phyloP scores from a whole-genome alignment of 2,113 vertebrate genomes.

The Macquaria australasica region DNA sequence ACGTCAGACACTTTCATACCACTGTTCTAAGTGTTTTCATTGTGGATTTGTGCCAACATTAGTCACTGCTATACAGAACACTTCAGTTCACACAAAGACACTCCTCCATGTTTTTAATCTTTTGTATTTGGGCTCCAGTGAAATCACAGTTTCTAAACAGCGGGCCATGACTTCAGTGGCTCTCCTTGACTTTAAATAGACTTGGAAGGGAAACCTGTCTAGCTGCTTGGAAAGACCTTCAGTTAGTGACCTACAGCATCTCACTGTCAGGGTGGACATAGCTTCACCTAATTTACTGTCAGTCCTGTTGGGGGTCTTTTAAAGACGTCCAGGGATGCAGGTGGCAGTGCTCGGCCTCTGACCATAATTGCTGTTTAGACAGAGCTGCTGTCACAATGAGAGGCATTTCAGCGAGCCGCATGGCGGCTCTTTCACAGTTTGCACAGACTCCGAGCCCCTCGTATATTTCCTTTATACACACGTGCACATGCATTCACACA shows the following conservation, averaged over 20 bases:
- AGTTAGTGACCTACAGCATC: conserved; percentile 69
- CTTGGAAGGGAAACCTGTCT: conserved; percentile 62
- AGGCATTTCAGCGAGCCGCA: conserved; percentile 53
- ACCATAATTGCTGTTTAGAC: conserved; percentile 64
- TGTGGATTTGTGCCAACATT: not conserved
- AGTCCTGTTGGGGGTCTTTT: conserved; percentile 32
- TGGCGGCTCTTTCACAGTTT: conserved; percentile 71
- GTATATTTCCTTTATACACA: conserved; percentile 55
- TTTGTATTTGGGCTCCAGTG: conserved; percentile 17
- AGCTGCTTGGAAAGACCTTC: conserved; percentile 69
- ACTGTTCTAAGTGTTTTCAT: not conserved
- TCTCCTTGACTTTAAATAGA: conserved; percentile 69
- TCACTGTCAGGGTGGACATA: conserved; percentile 62
- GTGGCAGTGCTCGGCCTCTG: conserved; percentile 46
- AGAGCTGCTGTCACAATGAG: conserved; percentile 74
- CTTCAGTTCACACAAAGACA: not conserved
- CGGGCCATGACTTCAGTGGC: conserved; percentile 51
- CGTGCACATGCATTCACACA: conserved; percentile 32
- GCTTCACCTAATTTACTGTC: conserved; percentile 66
- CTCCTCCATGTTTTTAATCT: conserved; percentile 20
- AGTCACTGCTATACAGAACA: not conserved
- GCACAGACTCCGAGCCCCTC: conserved; percentile 58
- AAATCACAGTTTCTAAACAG: conserved; percentile 48
- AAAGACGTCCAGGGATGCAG: conserved; percentile 57
- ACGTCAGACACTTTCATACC: not conserved